These are phyloP conservation scores for Pantelozetes paolii DNA, from an alignment of 2,888 invertebrate genomes.

Conservation along the genomic window DNA sequence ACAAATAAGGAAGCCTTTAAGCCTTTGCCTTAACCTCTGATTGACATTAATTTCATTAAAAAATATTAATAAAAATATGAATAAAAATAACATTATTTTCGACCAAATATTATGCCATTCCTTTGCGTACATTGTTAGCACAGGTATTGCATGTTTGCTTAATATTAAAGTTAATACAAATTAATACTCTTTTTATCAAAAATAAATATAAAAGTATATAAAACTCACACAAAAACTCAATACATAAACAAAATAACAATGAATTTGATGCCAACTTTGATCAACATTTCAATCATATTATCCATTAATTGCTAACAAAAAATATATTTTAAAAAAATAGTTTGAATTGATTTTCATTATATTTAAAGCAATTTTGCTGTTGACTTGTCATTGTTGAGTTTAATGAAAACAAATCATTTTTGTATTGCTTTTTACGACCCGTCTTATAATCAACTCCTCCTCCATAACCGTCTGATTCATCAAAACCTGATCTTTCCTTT, in stretches of 20 bases:
- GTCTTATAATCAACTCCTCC: constrained; percentile 1
- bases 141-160: too few relatives aligned
- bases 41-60: neutral
- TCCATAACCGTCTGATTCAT: neutral
- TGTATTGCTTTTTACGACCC: neutral
- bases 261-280: too few relatives aligned
- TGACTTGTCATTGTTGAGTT: constrained; percentile 8
- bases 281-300: too few relatives aligned
- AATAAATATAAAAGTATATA: too few relatives aligned
- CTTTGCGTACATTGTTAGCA: too few relatives aligned
- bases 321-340: neutral
- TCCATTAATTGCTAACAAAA: neutral
- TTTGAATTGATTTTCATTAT: neutral
- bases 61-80: too few relatives aligned
- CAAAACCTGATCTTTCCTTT: neutral
- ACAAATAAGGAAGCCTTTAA: constrained; percentile 36
- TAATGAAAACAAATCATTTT: constrained; percentile 27
- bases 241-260: too few relatives aligned
- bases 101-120: too few relatives aligned
- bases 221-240: too few relatives aligned
- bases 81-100: neutral
- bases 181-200: too few relatives aligned
- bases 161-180: too few relatives aligned
- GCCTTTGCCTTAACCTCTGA: constrained; percentile 34
- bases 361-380: neutral